phyloP scores from a whole-genome alignment of 2,113 vertebrate species.

The Heliornis fulica region DNA sequence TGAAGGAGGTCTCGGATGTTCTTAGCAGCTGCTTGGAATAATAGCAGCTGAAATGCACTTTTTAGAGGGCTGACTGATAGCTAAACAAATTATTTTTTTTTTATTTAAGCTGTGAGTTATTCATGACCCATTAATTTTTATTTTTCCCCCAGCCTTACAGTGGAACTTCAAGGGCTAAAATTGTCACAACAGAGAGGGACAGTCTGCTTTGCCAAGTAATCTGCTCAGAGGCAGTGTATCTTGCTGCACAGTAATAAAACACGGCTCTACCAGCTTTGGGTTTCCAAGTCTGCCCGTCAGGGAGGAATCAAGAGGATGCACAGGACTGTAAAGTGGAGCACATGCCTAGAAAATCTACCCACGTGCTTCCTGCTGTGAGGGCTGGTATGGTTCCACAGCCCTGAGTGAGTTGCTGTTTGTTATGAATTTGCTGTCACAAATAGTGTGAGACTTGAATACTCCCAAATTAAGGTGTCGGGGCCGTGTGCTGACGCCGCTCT shows the following conservation, averaged over 20 bases:
- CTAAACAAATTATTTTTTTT: background rate
- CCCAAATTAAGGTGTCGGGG: background rate
- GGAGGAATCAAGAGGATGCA: background rate
- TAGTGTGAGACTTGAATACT: background rate
- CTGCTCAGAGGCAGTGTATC: background rate
- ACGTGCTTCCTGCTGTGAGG: background rate
- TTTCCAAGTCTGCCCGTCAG: background rate
- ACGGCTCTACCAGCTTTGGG: background rate
- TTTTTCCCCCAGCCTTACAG: background rate
- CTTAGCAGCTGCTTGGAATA: constrained; percentile 26
- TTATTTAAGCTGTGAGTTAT: background rate
- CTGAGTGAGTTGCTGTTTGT: background rate
- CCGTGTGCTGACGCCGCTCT: background rate
- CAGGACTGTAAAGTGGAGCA: background rate
- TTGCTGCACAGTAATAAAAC: background rate
- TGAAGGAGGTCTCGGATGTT: constrained; percentile 13
- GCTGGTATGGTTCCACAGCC: background rate
- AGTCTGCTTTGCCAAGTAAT: background rate
- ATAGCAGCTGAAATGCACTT: constrained; percentile 2
- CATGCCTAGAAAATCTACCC: background rate
- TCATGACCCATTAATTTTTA: background rate
- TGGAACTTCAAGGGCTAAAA: constrained; percentile 12
- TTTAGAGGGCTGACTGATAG: background rate
- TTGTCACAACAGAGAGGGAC: background rate
- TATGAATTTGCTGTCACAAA: background rate